A percentile compares a stretch with the other conserved stretches of the same genome.
Conservation (phyloP, 2,888 invertebrate genomes). For the Crematogaster levior region DNA sequence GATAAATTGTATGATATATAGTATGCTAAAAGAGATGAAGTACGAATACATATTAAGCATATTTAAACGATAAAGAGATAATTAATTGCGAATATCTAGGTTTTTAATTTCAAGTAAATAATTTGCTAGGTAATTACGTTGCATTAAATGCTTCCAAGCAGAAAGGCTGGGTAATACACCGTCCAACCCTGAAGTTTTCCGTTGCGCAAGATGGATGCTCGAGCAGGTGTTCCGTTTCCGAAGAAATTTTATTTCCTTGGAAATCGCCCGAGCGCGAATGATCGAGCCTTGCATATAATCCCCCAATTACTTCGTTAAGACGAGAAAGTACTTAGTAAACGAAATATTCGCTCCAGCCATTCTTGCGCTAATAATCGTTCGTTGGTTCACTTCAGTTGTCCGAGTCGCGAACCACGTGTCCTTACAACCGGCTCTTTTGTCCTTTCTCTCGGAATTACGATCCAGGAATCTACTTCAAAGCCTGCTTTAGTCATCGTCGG, state of each 20-base stretch:
- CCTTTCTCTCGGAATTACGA: constrained; percentile 58
- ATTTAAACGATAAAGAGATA: neutral
- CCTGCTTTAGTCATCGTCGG: constrained; percentile 27
- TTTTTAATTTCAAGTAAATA: constrained; percentile 11
- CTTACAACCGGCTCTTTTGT: constrained; percentile 16
- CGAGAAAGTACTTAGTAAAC: constrained; percentile 22
- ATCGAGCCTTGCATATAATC: constrained; percentile 38
- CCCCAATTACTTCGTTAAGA: constrained; percentile 13
- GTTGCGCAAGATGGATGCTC: constrained; percentile 40
- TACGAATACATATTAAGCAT: neutral
- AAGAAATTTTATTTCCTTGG: constrained; percentile 39
- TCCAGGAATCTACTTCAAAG: constrained; percentile 52
- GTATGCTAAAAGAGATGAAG: neutral
- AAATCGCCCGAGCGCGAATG: constrained; percentile 27
- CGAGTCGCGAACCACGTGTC: neutral
- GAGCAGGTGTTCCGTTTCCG: constrained; percentile 36
- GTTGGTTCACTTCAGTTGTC: neutral
- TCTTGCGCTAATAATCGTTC: constrained; percentile 21
- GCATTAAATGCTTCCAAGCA: constrained; percentile 15
- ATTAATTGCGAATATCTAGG: constrained; percentile 3
- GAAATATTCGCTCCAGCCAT: neutral
- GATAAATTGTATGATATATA: no score
- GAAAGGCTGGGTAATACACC: constrained; percentile 7
- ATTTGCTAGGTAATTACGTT: neutral
- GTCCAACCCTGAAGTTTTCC: constrained; percentile 35